Evolutionary conservation across 2,888 invertebrate species (phyloP).

Genomic region (Plebejus argus): DNA sequence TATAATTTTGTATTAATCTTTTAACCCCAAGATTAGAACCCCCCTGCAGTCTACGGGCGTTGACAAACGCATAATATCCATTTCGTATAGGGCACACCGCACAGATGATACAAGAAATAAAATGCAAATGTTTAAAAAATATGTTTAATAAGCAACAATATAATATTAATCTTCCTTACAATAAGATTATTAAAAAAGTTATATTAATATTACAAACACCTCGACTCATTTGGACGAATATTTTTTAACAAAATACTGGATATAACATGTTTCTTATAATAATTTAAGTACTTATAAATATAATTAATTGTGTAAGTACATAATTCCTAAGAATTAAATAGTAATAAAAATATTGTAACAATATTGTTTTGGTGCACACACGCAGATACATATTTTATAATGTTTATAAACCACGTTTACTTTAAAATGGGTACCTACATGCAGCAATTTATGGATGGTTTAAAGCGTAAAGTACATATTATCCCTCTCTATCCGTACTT

Average conservation of each 20-base stretch:
- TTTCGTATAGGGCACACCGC: too few species aligned
- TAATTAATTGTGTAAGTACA: constrained; percentile 6
- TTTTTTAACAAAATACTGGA: constrained; percentile 12
- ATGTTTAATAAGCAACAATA: constrained; percentile 24
- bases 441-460: too few species aligned
- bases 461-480: too few species aligned
- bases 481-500: too few species aligned
- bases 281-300: constrained; percentile 11
- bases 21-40: too few species aligned
- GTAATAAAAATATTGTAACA: neutral
- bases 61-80: too few species aligned
- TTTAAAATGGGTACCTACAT: too few species aligned
- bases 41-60: too few species aligned
- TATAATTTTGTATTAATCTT: too few species aligned
- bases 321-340: neutral
- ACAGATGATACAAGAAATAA: neutral
- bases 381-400: too few species aligned
- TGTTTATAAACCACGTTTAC: too few species aligned
- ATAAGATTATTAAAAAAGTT: neutral
- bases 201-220: neutral
- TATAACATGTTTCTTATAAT: neutral
- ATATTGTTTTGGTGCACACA: neutral
- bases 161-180: constrained; percentile 19
- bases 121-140: neutral
- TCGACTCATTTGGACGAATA: constrained; percentile 12